Evolutionary conservation across 2,797 vertebrate species (phyloP), one percentile per base, ranked within the genome.

Genomic region (Mareca strepera): DNA sequence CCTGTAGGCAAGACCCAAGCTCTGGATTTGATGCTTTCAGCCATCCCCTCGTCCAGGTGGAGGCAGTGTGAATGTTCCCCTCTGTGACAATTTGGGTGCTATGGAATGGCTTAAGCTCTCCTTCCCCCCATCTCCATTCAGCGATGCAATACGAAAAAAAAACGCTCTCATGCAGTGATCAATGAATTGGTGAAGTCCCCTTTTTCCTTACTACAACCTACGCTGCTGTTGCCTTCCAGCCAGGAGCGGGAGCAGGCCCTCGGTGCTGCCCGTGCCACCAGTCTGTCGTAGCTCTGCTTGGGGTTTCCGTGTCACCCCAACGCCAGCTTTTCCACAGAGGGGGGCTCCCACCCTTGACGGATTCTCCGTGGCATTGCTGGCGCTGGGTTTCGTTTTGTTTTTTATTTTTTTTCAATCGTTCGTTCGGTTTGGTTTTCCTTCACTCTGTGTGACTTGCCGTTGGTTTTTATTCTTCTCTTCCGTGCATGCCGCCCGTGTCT

Each of bases 151-250:
- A 15, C 12, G 17, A 59, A 56, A 94, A 43, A 90, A 44, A 91
- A 63, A 67, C 25, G 84, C 94, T 96, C 94, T 96, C 96, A 94
- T 96, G 96, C 95, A 96, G 93, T 43, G 93, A 96, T 96, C 94
- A 92, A 11, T 70, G 60, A 95, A 95, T 87, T 91, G 83, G 88
- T 90, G 66, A 96, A 75, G 0, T 0, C 52, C 76, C 5, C 84
- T 11, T 53, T 15, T 43, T 90, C 92, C 72, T 85, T 78, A 82
- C 82, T 68, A 72, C 0, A 2, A 81, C 62, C 82, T 53, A n/a
- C 0, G 0, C 53, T 95, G 62, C 74, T 88, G 86, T 88, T 66
- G 50, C 87, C 75, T 72, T 88, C 82, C 68, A 0, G 0, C 68
- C 70, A 56, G 90, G 91, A 92, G 60, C 13, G 22, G 9, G 18